Base-by-base conservation (phyloP, 2,888 invertebrate species). In the Tetragnatha montana region DNA sequence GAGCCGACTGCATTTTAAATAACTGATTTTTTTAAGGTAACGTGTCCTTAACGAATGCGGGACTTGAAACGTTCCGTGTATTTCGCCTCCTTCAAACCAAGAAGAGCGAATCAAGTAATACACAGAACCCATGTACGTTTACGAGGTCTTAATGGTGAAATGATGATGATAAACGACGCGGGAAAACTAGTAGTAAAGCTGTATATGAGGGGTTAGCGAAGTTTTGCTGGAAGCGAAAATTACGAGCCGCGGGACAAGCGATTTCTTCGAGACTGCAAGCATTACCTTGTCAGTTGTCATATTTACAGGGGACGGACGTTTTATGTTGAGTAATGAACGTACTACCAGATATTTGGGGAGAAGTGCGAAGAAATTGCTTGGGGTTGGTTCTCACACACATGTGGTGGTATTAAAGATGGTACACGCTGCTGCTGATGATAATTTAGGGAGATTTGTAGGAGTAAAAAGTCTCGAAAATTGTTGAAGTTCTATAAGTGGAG, bases 171-270 rank as follows among this genome's bases (percentile, higher is more conserved):
- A 76, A 76, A 76, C 49, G 50, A 47, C 14, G n/a, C 14, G 4
- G 49, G 50, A 17, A 35, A 35, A 35, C 75, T 8, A 19, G 50
- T 49, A 76, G 49, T n/a, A 76, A 76, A 76, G 75, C 19, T 49
- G 47, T 49, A 4, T 35, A 49, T n/a, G 49, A 49, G 49, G 19
- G 49, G 75, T 49, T 76, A 76, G 47, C 49, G 12, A 76, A 49
- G 75, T 76, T 76, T 49, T 49, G n/a, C n/a, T 10, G 75, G 49
- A 49, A 76, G 49, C 75, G 75, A 76, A 76, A 76, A 76, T 76
- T n/a, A 76, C n/a, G 49, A 47, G 49, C 49, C 49, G n/a, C n/a
- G 75, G 49, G 49, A 76, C 50, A 76, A 76, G 49, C 12, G 75
- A 76, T 76, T 76, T 47, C 19, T 49, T 76, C 50, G 19, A 49